Evolutionary conservation across 2,113 vertebrate genomes (phyloP).

Genomic region (Corythaixoides concolor): DNA sequence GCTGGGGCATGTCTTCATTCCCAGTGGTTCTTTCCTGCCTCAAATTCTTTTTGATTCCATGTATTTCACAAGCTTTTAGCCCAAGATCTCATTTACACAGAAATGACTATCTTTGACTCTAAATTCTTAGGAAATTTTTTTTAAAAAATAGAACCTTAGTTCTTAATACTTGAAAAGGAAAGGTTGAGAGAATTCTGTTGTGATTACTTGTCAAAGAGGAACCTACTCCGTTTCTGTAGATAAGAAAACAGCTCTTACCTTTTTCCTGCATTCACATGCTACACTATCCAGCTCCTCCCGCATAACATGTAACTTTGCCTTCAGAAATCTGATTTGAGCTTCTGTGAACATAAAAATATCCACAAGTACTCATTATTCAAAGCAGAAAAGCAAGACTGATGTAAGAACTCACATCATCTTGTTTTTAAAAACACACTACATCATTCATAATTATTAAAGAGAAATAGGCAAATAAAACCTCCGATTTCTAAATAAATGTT

Average conservation of each 20-base stretch:
- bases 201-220: background rate
- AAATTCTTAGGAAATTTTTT: fast-evolving
- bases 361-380: background rate
- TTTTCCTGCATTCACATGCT: conserved; percentile 83
- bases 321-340: conserved; percentile 87
- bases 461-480: background rate
- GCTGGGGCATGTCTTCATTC: background rate
- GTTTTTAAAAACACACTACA: background rate
- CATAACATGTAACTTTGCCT: conserved; percentile 87
- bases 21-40: background rate
- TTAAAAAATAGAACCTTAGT: background rate
- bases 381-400: background rate
- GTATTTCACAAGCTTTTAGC: background rate
- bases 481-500: background rate
- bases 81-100: background rate
- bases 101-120: background rate
- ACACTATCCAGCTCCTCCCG: conserved; percentile 88
- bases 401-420: background rate
- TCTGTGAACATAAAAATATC: conserved; percentile 73
- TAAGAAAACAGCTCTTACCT: conserved; percentile 74
- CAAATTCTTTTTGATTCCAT: background rate
- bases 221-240: background rate
- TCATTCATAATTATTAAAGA: background rate
- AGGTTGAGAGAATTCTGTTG: background rate
- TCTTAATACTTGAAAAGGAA: background rate